Evolutionary conservation across 1,140 invertebrate genomes (phyloP).

Genomic region (Artemia franciscana): DNA sequence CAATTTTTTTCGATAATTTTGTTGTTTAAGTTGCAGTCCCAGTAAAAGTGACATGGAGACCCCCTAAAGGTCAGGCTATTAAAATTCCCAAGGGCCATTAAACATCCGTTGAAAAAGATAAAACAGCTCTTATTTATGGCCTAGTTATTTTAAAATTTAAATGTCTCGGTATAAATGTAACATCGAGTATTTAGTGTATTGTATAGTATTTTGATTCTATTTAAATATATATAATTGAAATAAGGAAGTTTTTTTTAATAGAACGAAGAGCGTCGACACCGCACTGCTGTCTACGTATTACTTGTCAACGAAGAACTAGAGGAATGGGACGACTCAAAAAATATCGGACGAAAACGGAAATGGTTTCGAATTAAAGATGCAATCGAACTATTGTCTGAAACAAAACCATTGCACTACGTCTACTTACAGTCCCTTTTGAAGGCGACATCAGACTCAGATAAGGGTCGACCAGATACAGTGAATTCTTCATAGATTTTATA

Average conservation of each 20-base stretch:
- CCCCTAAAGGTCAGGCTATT: too few species aligned
- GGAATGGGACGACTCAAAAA: slow-evolving; percentile 78
- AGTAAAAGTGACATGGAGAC: too few species aligned
- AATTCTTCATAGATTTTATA: neutral
- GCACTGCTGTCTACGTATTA: slow-evolving; percentile 80
- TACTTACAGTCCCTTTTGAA: slow-evolving; percentile 32
- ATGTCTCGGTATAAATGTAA: too few species aligned
- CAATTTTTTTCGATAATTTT: too few species aligned
- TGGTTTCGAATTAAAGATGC: slow-evolving; percentile 80
- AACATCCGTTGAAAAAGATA: too few species aligned
- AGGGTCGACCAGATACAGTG: neutral
- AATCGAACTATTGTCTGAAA: slow-evolving; percentile 50
- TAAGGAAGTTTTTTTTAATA: slow-evolving; percentile 28
- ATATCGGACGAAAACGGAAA: slow-evolving; percentile 59
- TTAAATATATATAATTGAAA: too few species aligned
- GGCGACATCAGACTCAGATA: slow-evolving; percentile 1
- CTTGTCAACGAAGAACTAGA: slow-evolving; percentile 67
- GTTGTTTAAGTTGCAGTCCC: too few species aligned
- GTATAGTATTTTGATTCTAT: too few species aligned
- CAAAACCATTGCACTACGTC: slow-evolving; percentile 69
- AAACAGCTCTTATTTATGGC: too few species aligned
- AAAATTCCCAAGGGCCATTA: too few species aligned
- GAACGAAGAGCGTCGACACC: slow-evolving; percentile 74
- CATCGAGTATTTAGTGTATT: too few species aligned
- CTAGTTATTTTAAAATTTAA: too few species aligned